A percentile compares a stretch with the other conserved stretches of the same genome.
Conservation (phyloP, 2,888 invertebrate genomes). For the Synergus japonicus region DNA sequence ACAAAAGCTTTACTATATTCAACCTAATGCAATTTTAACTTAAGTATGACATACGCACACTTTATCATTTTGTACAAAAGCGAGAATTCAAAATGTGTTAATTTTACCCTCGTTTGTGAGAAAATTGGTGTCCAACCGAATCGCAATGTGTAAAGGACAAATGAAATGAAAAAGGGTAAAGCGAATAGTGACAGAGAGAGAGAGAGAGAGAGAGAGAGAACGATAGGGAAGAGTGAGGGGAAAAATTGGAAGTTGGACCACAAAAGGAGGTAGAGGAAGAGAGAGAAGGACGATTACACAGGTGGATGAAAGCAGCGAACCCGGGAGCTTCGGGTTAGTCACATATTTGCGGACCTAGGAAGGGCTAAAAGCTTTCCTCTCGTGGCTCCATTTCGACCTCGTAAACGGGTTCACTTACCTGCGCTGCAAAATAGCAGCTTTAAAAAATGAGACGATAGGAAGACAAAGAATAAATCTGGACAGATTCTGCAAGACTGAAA, state of each 20-base stretch:
- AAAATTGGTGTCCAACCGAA: background rate
- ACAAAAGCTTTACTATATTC: too few relatives aligned
- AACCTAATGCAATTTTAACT: too few relatives aligned
- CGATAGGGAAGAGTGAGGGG: background rate
- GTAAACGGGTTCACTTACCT: constrained; percentile 64
- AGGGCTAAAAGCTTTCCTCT: constrained; percentile 71
- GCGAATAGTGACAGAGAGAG: background rate
- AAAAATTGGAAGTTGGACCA: constrained; percentile 34
- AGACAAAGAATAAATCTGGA: constrained; percentile 10
- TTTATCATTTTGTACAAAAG: too few relatives aligned
- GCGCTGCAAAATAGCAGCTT: constrained; percentile 58
- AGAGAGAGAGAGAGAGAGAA: constrained; percentile 28
- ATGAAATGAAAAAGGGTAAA: constrained; percentile 43
- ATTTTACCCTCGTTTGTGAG: background rate
- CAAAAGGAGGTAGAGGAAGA: constrained; percentile 44
- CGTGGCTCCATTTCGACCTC: constrained; percentile 65
- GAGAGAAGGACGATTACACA: constrained; percentile 62
- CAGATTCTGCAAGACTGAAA: constrained; percentile 5
- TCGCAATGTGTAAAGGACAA: background rate
- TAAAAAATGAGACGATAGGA: constrained; percentile 18
- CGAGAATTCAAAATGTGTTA: background rate
- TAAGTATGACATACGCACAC: too few relatives aligned
- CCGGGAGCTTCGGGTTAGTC: constrained; percentile 66
- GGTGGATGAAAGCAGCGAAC: constrained; percentile 62
- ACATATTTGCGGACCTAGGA: constrained; percentile 70